Evolutionary conservation across 2,797 vertebrate genomes (phyloP).

Genomic region (Tympanoctomys barrerae): DNA sequence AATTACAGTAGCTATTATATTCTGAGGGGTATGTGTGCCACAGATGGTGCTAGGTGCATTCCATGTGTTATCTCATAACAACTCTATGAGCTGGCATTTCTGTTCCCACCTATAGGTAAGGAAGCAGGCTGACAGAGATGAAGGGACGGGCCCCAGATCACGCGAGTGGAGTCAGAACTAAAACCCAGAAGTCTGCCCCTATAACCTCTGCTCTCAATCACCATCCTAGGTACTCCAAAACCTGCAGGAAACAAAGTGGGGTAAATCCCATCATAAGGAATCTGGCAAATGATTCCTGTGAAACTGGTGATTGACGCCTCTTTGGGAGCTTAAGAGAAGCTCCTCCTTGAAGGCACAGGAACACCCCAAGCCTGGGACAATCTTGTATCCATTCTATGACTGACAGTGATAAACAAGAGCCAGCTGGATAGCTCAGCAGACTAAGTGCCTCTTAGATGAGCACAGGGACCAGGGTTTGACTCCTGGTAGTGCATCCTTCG

Average conservation of each 20-base stretch:
- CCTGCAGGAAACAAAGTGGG: constrained; percentile 1
- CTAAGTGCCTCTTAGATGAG: no score
- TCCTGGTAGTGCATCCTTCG: no score
- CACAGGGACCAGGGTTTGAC: no score
- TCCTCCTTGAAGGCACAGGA: constrained; percentile 34
- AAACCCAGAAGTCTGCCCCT: not conserved
- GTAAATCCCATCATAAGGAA: not conserved
- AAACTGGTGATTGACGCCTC: not conserved
- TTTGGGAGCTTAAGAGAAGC: not conserved
- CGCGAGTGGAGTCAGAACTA: constrained; percentile 11
- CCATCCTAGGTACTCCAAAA: not conserved
- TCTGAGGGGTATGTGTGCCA: not conserved
- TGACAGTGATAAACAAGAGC: not conserved
- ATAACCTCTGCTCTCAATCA: constrained; percentile 25
- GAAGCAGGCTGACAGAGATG: constrained; percentile 9
- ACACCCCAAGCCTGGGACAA: not conserved
- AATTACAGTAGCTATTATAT: not conserved
- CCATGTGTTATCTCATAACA: not conserved
- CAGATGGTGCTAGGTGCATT: not conserved
- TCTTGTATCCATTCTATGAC: not conserved
- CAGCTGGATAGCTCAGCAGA: no score
- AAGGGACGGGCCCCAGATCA: constrained; percentile 8
- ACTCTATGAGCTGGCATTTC: not conserved
- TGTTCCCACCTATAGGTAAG: not conserved
- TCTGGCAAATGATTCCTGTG: not conserved